Percentiles rank a stretch among this genome's conserved stretches.
Conservation (phyloP, 2,888 invertebrate genomes). For the Mimumesa dahlbomi region DNA sequence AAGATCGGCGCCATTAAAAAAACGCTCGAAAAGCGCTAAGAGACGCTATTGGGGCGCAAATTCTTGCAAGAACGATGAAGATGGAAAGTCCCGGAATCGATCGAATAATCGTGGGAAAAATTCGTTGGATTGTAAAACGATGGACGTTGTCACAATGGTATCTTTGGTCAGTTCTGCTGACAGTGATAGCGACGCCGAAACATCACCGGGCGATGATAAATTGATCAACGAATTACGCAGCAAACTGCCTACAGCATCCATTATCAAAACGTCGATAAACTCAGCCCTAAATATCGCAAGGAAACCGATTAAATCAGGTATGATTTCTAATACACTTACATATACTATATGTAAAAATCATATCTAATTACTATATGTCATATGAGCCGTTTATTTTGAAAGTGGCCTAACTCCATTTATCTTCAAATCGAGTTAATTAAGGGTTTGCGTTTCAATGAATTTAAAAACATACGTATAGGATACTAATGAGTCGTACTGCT, state of each 20-base stretch:
- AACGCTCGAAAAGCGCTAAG: conserved; percentile 71
- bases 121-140: conserved; percentile 51
- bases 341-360: no score
- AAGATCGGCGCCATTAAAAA: conserved; percentile 74
- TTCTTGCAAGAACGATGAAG: conserved; percentile 57
- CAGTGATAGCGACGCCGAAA: conserved; percentile 81
- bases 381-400: no score
- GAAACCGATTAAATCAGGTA: conserved; percentile 76
- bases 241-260: conserved; percentile 76
- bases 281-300: conserved; percentile 55
- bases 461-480: no score
- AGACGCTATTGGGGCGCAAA: conserved; percentile 55
- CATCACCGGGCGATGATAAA: conserved; percentile 74
- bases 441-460: no score
- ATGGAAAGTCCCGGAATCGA: conserved; percentile 42
- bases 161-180: conserved; percentile 85
- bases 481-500: no score
- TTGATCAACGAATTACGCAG: conserved; percentile 75
- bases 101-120: conserved; percentile 49
- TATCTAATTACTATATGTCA: no score
- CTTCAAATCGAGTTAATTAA: no score
- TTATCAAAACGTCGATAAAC: conserved; percentile 73
- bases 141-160: conserved; percentile 84
- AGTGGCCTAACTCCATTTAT: no score
- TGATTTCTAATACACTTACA: no score